Evolutionary conservation across 2,888 invertebrate genomes (phyloP).

Genomic region (Drosophila mettleri): DNA sequence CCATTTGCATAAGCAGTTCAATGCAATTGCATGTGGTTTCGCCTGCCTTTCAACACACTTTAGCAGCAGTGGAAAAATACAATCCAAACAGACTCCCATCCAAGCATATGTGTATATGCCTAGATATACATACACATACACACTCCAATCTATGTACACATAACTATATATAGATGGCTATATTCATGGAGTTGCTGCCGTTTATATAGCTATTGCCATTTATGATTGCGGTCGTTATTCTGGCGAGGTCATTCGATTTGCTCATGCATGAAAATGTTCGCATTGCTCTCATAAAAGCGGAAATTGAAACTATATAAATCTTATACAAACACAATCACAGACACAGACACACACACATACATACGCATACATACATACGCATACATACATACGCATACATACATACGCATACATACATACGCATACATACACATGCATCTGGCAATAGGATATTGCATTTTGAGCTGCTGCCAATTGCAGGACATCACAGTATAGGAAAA

Average conservation of each 20-base stretch:
- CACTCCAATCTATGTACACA: neutral
- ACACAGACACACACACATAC: slow-evolving; percentile 2
- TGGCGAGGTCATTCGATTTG: slow-evolving; percentile 65
- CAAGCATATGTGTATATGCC: slow-evolving; percentile 35
- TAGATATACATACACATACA: neutral
- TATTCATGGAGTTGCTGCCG: slow-evolving; percentile 18
- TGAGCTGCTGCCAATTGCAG: slow-evolving; percentile 28
- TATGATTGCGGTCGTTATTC: slow-evolving; percentile 47
- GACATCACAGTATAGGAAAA: slow-evolving; percentile 25
- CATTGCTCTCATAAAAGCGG: slow-evolving; percentile 70
- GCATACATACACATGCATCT: slow-evolving; percentile 1
- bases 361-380: slow-evolving; percentile 27
- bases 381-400: neutral
- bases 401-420: slow-evolving; percentile 27
- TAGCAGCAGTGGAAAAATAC: slow-evolving; percentile 1
- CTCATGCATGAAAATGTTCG: slow-evolving; percentile 76
- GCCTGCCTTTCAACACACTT: slow-evolving; percentile 33
- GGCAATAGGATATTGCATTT: slow-evolving; percentile 64
- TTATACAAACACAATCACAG: slow-evolving; percentile 41
- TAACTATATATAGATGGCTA: slow-evolving; percentile 1
- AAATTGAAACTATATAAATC: slow-evolving; percentile 77
- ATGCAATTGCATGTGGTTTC: slow-evolving; percentile 67
- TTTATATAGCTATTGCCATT: slow-evolving; percentile 61
- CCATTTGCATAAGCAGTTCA: slow-evolving; percentile 80
- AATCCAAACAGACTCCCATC: neutral